Base-by-base conservation (phyloP, 1,140 invertebrate species). In the Octopus sinensis region DNA sequence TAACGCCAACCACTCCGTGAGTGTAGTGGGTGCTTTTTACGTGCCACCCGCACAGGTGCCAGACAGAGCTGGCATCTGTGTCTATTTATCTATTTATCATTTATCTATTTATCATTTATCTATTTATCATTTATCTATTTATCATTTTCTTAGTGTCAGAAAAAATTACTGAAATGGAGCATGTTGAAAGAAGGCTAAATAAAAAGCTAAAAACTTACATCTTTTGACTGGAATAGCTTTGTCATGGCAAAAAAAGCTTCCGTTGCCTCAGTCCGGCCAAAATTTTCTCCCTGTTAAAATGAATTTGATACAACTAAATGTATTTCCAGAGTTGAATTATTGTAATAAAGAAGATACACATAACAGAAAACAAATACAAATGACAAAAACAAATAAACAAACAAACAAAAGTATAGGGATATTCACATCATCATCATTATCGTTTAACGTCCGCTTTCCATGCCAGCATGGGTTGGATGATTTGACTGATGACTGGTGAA, bases 181-280 rank as follows among this genome's bases (percentile, higher is more conserved):
- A 43, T 13, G 30, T 30, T 78, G 30, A 43, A 43, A 78, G 12
- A 78, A 13, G 10, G 30, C 62, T 78, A 12, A 43, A 53, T 78
- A 30, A 53, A 43, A 43, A 12, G 30, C 12, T 43, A 78, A 71
- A 54, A 71, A 86, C 88, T 89, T 85, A 97, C 95, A 93, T 99
- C 98, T 88, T 96, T 96, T 0, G 96, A 98, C 90, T 99, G 98
- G 91, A 99, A 99, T 7, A 99, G 91, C 91, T 99, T 99, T 3
- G 98, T 99, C 93, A 99, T 98, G 10, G 98, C 98, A 92, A 99
- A 99, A 90, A 99, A 99, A 23, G 96, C 95, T 88, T 99, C 98
- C 10, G 98, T 99, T 0, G 98, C 98, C 92, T 99, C 98, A 77
- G 95, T 95, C 0, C 95, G 94, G 7, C 95, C 95, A 80, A 99